Base-by-base conservation (phyloP, 2,797 vertebrate genomes). In the Pseudochirops cupreus region DNA sequence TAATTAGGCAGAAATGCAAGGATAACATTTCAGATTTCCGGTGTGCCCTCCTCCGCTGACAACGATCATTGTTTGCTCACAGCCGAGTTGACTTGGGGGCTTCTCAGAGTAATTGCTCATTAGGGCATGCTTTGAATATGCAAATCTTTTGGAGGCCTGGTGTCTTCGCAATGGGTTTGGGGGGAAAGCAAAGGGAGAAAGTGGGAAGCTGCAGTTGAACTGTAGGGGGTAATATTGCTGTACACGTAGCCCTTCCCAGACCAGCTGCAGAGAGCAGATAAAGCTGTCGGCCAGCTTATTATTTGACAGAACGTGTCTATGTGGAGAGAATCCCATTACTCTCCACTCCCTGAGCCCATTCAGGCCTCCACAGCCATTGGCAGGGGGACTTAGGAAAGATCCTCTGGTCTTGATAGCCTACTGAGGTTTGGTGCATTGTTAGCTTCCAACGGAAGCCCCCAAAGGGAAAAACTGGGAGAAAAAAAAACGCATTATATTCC, bases 181-280 rank as follows among this genome's bases (percentile, higher is more conserved):
- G n/a, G n/a, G 55, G 55, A 57, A 28, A 16, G 50, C 16, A 54
- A 87, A 31, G 62, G 94, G 57, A 2, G 91, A 82, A 91, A 28
- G 4, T 0, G 0, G 0, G 59, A 29, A 46, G 24, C 21, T 26
- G 52, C 0, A 1, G 94, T 28, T 96, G 96, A 52, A 97, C 98
- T 96, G 96, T 97, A 98, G 98, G 97, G 97, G 98, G 98, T 96
- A 98, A 97, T 97, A 96, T 97, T 98, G 97, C 95, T 59, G 96
- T 97, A 93, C 95, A 95, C 0, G 94, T 91, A 5, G 55, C 87
- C 46, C 96, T 96, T 92, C 95, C 93, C 24, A 91, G 95, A 94
- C 92, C 95, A 91, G 95, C 97, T 95, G 96, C 62, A 1, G 46
- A 53, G 94, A 57, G 95, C n/a, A 87, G 95, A 98, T 97, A 93